Evolutionary conservation across 2,888 invertebrate species (phyloP).

Genomic region (Caenorhabditis sp.): DNA sequence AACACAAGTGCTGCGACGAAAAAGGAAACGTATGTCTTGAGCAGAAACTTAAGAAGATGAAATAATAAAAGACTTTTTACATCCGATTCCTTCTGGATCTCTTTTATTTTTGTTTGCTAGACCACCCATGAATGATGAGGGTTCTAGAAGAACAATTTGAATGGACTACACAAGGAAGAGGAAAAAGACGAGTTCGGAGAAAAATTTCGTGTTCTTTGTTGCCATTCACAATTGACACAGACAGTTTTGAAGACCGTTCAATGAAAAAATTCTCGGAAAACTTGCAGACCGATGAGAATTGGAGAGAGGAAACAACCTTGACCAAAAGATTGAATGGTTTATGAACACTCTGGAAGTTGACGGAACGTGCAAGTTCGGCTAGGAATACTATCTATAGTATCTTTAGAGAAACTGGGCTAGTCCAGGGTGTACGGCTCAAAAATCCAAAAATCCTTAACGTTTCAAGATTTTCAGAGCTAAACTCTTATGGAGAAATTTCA

Average conservation of each 20-base stretch:
- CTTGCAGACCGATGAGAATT: conserved; percentile 18
- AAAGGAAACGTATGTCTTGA: conserved; percentile 26
- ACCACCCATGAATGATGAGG: background rate
- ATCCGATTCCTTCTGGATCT: background rate
- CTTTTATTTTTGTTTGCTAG: conserved; percentile 34
- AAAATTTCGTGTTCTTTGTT: conserved; percentile 4
- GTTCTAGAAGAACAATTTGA: background rate
- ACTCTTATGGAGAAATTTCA: too few species aligned
- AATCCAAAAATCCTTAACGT: too few species aligned
- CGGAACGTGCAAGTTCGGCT: too few species aligned
- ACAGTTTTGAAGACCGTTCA: conserved; percentile 7
- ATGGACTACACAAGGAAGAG: conserved; percentile 2
- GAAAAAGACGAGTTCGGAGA: background rate
- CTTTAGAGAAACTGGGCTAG: too few species aligned
- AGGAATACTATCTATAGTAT: too few species aligned
- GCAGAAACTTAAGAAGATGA: conserved; percentile 44
- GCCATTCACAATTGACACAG: conserved; percentile 8
- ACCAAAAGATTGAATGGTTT: conserved; percentile 14
- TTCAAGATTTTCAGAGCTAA: background rate
- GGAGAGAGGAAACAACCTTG: conserved; percentile 4
- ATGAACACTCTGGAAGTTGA: background rate
- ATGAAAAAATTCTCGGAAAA: background rate
- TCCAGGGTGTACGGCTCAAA: too few species aligned
- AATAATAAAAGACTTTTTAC: background rate
- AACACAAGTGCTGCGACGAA: conserved; percentile 17